A percentile compares a stretch with the other conserved stretches of the same genome.
phyloP scores from a whole-genome alignment of 1,140 invertebrate genomes.

The Saccostrea cuccullata region DNA sequence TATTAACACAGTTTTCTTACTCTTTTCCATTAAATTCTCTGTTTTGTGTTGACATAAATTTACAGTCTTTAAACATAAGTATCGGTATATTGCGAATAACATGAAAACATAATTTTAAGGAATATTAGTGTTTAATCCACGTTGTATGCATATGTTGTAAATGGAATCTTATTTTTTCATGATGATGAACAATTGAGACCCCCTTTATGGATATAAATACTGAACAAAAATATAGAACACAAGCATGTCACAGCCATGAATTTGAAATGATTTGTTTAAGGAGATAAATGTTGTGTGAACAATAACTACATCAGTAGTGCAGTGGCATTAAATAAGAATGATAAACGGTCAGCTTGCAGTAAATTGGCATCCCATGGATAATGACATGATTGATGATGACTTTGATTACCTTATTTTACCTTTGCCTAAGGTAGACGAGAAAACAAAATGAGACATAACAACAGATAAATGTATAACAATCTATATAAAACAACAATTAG shows the following conservation, averaged over 20 bases:
- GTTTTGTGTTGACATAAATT: background rate
- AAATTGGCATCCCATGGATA: background rate
- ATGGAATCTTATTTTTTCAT: background rate
- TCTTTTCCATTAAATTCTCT: background rate
- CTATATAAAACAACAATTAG: background rate
- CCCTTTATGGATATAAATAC: background rate
- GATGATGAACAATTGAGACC: background rate
- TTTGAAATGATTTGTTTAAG: background rate
- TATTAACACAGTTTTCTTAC: background rate
- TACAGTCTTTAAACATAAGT: background rate
- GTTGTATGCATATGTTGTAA: too few species aligned
- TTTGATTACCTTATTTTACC: background rate
- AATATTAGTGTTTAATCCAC: background rate
- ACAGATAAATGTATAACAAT: background rate
- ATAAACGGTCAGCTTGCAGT: background rate
- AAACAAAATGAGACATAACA: slow-evolving; percentile 31
- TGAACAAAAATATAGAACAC: background rate
- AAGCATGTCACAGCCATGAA: background rate
- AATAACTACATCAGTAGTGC: background rate
- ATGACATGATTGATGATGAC: background rate
- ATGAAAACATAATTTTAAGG: background rate
- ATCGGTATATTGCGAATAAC: background rate
- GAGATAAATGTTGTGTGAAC: background rate
- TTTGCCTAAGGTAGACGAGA: slow-evolving; percentile 18
- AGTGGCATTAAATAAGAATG: background rate